Conservation (phyloP, 1,140 invertebrate genomes). For the Macrotrachela quadricornifera region DNA sequence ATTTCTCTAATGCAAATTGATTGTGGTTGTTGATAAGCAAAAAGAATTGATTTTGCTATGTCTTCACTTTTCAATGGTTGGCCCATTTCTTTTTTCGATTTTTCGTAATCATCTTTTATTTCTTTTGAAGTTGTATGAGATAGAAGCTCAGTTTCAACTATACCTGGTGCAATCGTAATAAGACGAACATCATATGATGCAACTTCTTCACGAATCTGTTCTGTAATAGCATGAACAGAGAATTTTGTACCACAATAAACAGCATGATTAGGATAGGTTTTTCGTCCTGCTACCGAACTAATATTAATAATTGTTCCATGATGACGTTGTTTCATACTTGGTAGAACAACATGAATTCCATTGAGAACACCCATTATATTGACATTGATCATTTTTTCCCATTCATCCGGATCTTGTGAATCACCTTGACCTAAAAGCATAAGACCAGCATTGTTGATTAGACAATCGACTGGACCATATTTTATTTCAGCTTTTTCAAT, state of each 20-base stretch:
- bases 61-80: constrained; percentile 27
- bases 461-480: constrained; percentile 29
- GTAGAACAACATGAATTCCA: constrained; percentile 28
- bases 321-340: constrained; percentile 25
- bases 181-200: constrained; percentile 22
- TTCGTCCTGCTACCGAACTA: constrained; percentile 30
- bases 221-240: constrained; percentile 31
- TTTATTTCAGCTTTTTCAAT: too few relatives aligned
- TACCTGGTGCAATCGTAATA: constrained; percentile 33
- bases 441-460: constrained; percentile 31
- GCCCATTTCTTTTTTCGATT: constrained; percentile 8
- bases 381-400: constrained; percentile 28
- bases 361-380: constrained; percentile 29
- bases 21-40: constrained; percentile 23
- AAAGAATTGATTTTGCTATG: constrained; percentile 27
- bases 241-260: constrained; percentile 34
- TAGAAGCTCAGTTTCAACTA: constrained; percentile 29
- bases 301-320: constrained; percentile 32
- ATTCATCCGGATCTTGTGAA: constrained; percentile 27
- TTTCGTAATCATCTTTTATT: constrained; percentile 12
- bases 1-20: constrained; percentile 32
- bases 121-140: constrained; percentile 25
- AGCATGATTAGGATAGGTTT: constrained; percentile 30
- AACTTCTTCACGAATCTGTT: constrained; percentile 28
- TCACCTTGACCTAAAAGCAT: constrained; percentile 32